Percentiles rank a stretch among this genome's conserved stretches.
These are phyloP conservation scores for Charanyca ferruginea DNA, from an alignment of 2,888 invertebrate species.

Conservation along the genomic window DNA sequence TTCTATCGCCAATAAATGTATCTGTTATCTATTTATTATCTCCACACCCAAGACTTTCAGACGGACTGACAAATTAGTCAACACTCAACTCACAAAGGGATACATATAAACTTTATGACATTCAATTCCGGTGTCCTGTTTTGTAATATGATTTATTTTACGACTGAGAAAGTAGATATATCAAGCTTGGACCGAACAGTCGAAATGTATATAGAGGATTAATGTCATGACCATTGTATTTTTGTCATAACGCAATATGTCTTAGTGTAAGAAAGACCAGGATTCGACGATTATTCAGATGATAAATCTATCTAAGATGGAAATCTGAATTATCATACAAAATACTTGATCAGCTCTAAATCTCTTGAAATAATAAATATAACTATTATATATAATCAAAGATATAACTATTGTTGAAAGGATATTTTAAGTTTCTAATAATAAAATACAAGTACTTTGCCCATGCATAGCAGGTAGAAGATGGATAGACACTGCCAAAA, in stretches of 20 bases:
- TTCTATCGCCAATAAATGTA: too few relatives aligned
- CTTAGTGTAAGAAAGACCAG: background rate
- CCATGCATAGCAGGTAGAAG: too few relatives aligned
- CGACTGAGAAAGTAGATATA: slow-evolving; percentile 59
- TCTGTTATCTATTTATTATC: background rate
- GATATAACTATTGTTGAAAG: too few relatives aligned
- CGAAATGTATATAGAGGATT: slow-evolving; percentile 4
- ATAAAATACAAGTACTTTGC: too few relatives aligned
- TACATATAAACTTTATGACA: slow-evolving; percentile 63
- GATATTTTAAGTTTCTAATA: too few relatives aligned
- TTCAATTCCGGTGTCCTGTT: slow-evolving; percentile 62
- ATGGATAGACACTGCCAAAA: too few relatives aligned
- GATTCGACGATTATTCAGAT: slow-evolving; percentile 4
- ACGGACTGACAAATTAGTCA: slow-evolving; percentile 46
- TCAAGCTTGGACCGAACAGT: slow-evolving; percentile 31
- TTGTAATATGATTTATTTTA: slow-evolving; percentile 69
- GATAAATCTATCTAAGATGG: background rate
- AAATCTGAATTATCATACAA: too few relatives aligned
- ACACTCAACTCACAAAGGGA: slow-evolving; percentile 57
- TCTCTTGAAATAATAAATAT: too few relatives aligned
- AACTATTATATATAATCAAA: too few relatives aligned
- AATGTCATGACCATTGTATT: slow-evolving; percentile 11
- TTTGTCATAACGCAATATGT: slow-evolving; percentile 7
- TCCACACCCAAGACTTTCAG: background rate
- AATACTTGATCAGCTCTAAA: too few relatives aligned